phyloP scores from a whole-genome alignment of 2,797 vertebrate genomes.

The Mormyrus hasselquistii region DNA sequence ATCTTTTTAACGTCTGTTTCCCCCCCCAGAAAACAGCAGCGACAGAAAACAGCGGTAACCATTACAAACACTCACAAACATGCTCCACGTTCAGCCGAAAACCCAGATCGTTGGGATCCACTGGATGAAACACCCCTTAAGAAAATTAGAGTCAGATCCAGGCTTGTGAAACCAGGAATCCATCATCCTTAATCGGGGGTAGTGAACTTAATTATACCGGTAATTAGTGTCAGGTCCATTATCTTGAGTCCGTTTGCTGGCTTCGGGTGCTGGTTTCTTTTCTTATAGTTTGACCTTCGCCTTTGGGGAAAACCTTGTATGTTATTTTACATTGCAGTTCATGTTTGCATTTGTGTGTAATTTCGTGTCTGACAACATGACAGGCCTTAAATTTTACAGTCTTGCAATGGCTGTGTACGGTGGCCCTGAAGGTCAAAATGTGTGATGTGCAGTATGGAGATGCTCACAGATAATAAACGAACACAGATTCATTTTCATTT shows the following conservation, averaged over 20 bases:
- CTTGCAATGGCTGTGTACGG: not conserved
- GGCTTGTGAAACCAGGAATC: slow-evolving; percentile 24
- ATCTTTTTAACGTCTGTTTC: not conserved
- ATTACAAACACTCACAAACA: not conserved
- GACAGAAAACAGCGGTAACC: not conserved
- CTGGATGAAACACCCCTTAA: not conserved
- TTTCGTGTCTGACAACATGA: not conserved
- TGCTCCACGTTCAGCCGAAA: not conserved
- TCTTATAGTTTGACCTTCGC: not conserved
- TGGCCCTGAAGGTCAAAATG: not conserved
- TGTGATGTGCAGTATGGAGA: not conserved
- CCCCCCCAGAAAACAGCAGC: no score
- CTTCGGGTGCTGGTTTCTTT: slow-evolving; percentile 11
- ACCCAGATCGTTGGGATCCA: not conserved
- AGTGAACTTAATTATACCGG: slow-evolving; percentile 25
- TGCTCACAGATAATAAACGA: not conserved
- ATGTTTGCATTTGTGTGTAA: not conserved
- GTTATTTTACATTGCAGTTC: not conserved
- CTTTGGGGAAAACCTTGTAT: not conserved
- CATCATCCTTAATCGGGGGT: slow-evolving; percentile 21
- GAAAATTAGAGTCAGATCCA: slow-evolving; percentile 16
- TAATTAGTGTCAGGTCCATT: slow-evolving; percentile 31
- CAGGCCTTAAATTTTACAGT: not conserved
- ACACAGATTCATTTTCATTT: slow-evolving; percentile 24
- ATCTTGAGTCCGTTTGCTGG: slow-evolving; percentile 26